Evolutionary conservation across 30 jellyfish, hydroid and myxozoan genomes (phyloP).

Genomic region (Haliclystus octoradiatus): DNA sequence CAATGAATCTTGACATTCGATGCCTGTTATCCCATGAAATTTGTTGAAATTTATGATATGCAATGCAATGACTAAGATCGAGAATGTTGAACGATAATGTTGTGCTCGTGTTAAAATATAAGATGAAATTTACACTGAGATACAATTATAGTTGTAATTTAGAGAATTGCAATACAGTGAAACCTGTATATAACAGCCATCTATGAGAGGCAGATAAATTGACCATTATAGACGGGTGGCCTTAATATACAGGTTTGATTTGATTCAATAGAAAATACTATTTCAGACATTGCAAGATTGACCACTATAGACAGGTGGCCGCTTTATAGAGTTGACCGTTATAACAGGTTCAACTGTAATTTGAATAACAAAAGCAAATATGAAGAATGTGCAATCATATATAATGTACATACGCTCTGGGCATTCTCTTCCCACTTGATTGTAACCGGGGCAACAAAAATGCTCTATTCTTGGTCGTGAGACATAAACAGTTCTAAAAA

Average conservation of each 20-base stretch:
- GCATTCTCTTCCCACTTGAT: background rate
- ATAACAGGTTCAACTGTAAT: background rate
- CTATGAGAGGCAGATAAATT: background rate
- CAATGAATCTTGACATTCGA: no score
- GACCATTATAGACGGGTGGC: background rate
- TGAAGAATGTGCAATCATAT: no score
- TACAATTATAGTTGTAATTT: no score
- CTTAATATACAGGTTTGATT: background rate
- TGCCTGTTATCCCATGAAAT: no score
- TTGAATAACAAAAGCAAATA: no score
- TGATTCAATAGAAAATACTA: background rate
- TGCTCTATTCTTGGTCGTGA: no score
- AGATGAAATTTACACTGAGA: no score
- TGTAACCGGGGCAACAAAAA: background rate
- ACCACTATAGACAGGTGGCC: background rate
- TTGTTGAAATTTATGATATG: no score
- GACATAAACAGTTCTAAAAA: no score
- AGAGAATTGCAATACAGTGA: slow-evolving; percentile 1
- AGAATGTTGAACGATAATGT: no score
- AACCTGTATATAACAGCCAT: background rate
- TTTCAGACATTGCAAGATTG: background rate
- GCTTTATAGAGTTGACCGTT: background rate
- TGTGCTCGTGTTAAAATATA: no score
- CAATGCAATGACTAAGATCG: no score
- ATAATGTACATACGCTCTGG: background rate